These are phyloP conservation scores for Abrostola tripartita DNA, from an alignment of 2,888 invertebrate genomes.

Conservation along the genomic window DNA sequence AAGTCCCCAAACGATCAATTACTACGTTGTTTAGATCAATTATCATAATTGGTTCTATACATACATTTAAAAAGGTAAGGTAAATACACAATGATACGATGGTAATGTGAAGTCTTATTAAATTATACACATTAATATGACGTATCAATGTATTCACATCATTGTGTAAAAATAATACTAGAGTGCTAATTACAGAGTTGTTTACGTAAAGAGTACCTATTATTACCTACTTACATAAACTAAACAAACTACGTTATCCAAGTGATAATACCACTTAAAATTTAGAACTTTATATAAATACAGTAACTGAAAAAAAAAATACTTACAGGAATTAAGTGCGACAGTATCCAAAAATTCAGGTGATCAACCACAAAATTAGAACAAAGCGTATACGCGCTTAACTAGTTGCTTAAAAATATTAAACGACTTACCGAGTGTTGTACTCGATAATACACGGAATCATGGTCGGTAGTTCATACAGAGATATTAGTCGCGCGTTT, in stretches of 20 bases:
- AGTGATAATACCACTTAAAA: too few species aligned
- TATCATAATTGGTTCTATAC: conserved; percentile 27
- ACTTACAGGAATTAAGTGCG: conserved; percentile 16
- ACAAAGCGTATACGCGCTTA: conserved; percentile 15
- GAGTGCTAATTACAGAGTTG: conserved; percentile 8
- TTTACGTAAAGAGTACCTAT: conserved; percentile 1
- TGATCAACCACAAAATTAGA: conserved; percentile 9
- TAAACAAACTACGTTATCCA: not conserved
- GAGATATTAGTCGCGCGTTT: conserved; percentile 25
- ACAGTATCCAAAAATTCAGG: conserved; percentile 13
- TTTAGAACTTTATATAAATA: not conserved
- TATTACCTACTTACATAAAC: not conserved
- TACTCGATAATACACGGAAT: conserved; percentile 37
- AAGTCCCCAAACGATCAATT: conserved; percentile 15
- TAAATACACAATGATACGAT: not conserved
- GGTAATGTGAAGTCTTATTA: not conserved
- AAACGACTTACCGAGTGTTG: conserved; percentile 46
- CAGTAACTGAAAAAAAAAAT: conserved; percentile 1
- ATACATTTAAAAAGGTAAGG: conserved; percentile 14
- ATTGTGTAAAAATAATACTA: conserved; percentile 9
- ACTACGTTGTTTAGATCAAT: conserved; percentile 9
- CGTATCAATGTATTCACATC: not conserved
- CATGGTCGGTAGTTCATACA: conserved; percentile 50
- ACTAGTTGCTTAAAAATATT: conserved; percentile 25
- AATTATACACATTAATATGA: not conserved